A percentile compares a stretch with the other conserved stretches of the same genome.
Conservation (phyloP, 2,888 invertebrate species). For the Antitype chi region DNA sequence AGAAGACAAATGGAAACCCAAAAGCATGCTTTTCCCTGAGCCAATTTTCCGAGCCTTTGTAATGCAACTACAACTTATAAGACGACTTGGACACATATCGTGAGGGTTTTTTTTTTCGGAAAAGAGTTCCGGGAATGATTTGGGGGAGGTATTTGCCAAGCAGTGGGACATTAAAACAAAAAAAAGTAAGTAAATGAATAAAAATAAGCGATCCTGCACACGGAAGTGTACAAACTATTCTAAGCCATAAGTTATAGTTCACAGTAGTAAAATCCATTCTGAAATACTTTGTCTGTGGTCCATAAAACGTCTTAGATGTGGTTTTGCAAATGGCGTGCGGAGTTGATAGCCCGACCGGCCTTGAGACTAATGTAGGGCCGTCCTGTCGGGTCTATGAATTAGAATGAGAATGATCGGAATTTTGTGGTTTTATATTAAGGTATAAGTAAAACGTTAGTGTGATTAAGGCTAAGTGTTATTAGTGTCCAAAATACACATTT, state of each 20-base stretch:
- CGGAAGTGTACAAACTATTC: slow-evolving; percentile 11
- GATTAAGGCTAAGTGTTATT: not conserved
- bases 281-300: slow-evolving; percentile 12
- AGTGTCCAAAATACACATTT: not conserved
- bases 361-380: slow-evolving; percentile 53
- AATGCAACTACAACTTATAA: not conserved
- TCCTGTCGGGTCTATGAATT: slow-evolving; percentile 39
- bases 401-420: slow-evolving; percentile 38
- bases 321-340: slow-evolving; percentile 39
- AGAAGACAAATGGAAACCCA: not conserved
- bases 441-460: not conserved
- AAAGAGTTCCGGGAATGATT: no score
- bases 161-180: no score
- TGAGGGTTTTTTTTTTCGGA: no score
- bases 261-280: slow-evolving; percentile 27
- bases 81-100: no score
- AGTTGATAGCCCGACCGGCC: slow-evolving; percentile 46
- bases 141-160: no score
- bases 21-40: not conserved
- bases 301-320: slow-evolving; percentile 45
- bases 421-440: slow-evolving; percentile 31
- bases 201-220: not conserved
- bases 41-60: not conserved
- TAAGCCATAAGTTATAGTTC: not conserved
- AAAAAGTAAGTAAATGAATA: not conserved